Conservation (phyloP, 2,888 invertebrate species). For the Tetheella fluctuosa region DNA sequence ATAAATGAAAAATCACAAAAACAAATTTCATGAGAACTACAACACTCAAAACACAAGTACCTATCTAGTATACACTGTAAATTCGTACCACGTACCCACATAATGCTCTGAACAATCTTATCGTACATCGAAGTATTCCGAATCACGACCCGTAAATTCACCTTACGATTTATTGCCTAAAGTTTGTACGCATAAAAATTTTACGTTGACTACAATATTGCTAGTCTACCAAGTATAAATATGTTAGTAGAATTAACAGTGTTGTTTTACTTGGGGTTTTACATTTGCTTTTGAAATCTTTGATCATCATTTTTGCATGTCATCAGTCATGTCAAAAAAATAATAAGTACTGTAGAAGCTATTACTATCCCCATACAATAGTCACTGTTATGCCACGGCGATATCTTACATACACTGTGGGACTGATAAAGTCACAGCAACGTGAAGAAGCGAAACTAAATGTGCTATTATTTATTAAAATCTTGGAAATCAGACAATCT, state of each 20-base stretch:
- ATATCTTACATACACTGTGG: no score
- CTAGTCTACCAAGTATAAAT: not conserved
- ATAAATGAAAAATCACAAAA: no score
- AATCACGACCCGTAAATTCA: conserved; percentile 22
- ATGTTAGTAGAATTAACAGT: not conserved
- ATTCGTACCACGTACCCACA: conserved; percentile 6
- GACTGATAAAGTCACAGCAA: no score
- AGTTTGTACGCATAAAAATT: conserved; percentile 27
- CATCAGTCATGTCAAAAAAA: no score
- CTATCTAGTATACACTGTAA: not conserved
- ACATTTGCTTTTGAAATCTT: not conserved
- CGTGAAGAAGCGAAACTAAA: no score
- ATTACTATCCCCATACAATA: no score
- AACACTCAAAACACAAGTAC: not conserved
- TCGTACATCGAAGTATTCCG: conserved; percentile 15
- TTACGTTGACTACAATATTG: not conserved
- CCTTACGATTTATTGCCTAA: conserved; percentile 30
- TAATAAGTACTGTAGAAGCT: no score
- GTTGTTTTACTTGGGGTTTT: not conserved
- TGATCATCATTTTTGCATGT: no score
- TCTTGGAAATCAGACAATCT: no score
- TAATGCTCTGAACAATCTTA: conserved; percentile 28
- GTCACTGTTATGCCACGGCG: no score
- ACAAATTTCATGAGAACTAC: not conserved
- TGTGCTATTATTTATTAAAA: no score